These are phyloP conservation scores for Lerista edwardsae DNA, from an alignment of 2,797 vertebrate genomes.

Conservation along the genomic window DNA sequence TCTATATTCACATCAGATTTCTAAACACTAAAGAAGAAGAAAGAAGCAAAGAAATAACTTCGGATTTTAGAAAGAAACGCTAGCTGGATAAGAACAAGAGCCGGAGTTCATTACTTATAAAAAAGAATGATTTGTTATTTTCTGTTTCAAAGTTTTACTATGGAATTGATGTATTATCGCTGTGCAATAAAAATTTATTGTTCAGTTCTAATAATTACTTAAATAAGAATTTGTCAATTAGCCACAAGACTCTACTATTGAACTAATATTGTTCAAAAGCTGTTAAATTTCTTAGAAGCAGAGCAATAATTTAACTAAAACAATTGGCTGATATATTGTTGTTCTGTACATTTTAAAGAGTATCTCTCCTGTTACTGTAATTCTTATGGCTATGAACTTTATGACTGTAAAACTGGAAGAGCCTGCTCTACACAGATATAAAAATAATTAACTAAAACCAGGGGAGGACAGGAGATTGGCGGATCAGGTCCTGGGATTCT, in stretches of 20 bases:
- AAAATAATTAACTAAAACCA: not conserved
- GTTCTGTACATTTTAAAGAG: not conserved
- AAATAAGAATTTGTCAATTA: not conserved
- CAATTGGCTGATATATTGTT: not conserved
- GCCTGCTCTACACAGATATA: not conserved
- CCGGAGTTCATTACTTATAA: not conserved
- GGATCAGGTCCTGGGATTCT: too few species aligned
- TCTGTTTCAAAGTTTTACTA: not conserved
- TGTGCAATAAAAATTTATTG: not conserved
- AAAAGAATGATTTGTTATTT: not conserved
- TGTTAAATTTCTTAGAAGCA: not conserved
- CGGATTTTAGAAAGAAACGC: slow-evolving; percentile 5
- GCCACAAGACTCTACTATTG: not conserved
- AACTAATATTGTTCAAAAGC: not conserved
- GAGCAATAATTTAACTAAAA: not conserved
- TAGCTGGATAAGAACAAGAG: not conserved
- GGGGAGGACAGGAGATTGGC: too few species aligned
- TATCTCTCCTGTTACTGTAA: not conserved
- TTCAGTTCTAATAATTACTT: not conserved
- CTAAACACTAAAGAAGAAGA: not conserved
- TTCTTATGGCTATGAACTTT: not conserved
- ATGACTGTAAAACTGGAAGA: not conserved
- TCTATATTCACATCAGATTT: not conserved
- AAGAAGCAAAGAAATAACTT: not conserved
- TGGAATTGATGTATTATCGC: not conserved